Conservation (phyloP, 2,113 vertebrate species). For the Abramis brama region DNA sequence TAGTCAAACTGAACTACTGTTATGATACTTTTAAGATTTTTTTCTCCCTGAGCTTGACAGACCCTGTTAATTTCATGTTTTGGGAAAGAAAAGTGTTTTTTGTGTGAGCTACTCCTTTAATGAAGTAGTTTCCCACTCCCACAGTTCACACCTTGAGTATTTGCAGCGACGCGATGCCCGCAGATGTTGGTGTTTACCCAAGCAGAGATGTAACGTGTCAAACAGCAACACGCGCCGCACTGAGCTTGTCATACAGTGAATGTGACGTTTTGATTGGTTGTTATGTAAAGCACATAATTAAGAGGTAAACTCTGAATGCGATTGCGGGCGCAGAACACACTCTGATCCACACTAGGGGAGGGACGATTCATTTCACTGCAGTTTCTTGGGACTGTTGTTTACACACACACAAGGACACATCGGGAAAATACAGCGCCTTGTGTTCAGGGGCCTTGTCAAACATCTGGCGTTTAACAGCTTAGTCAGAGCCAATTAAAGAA, state of each 20-base stretch:
- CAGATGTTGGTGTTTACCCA: constrained; percentile 78
- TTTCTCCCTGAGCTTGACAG: neutral
- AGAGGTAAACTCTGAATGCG: constrained; percentile 70
- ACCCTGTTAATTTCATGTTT: neutral
- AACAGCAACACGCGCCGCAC: constrained; percentile 74
- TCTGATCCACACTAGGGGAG: neutral
- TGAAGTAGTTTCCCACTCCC: neutral
- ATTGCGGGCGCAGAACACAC: constrained; percentile 38
- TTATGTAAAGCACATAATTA: constrained; percentile 77
- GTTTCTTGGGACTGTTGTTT: constrained; percentile 40
- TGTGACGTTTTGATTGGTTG: constrained; percentile 78
- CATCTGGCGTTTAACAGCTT: constrained; percentile 98
- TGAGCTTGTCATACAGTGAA: constrained; percentile 74
- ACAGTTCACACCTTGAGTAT: constrained; percentile 16
- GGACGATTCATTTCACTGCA: constrained; percentile 27
- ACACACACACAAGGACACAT: constrained; percentile 15
- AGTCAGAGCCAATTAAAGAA: constrained; percentile 96
- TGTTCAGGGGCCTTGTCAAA: constrained; percentile 81
- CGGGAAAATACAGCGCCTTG: constrained; percentile 38
- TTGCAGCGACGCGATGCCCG: constrained; percentile 57
- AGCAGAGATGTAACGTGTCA: constrained; percentile 72
- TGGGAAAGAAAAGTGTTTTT: neutral
- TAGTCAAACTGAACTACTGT: neutral
- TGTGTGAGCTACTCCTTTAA: neutral
- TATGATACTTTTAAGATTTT: neutral